These are phyloP conservation scores for Therioaphis trifolii DNA, from an alignment of 2,888 invertebrate species.

Conservation along the genomic window DNA sequence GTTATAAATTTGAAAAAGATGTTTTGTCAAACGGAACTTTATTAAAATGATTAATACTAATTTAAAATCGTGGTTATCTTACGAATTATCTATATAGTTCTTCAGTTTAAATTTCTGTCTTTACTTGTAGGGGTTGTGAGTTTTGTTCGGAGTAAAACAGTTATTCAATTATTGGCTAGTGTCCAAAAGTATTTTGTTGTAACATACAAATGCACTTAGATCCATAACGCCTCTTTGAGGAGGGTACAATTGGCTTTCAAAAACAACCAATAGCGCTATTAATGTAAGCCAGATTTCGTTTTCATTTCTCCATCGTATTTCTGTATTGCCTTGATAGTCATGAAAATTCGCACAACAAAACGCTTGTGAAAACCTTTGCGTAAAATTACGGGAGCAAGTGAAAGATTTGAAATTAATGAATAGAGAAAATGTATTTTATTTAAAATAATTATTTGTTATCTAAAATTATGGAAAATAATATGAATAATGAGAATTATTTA, in stretches of 20 bases:
- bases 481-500: not conserved
- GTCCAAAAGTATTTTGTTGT: constrained; percentile 41
- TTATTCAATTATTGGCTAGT: constrained; percentile 33
- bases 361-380: not conserved
- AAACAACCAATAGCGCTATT: constrained; percentile 27
- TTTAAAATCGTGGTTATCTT: not conserved
- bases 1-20: too few relatives aligned
- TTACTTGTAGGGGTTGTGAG: not conserved
- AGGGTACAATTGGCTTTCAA: constrained; percentile 57
- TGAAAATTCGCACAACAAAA: not conserved
- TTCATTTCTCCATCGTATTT: not conserved
- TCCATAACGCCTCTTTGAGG: constrained; percentile 3
- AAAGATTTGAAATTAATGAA: not conserved
- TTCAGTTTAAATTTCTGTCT: not conserved
- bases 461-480: not conserved
- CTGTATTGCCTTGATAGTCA: not conserved
- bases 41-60: too few relatives aligned
- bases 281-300: not conserved
- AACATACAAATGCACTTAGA: constrained; percentile 35
- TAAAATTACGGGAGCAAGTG: not conserved
- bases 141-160: constrained; percentile 36
- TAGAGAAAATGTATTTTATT: not conserved
- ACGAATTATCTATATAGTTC: not conserved
- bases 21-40: too few relatives aligned
- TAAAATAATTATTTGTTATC: not conserved